Evolutionary conservation across 2,888 invertebrate species (phyloP).

Genomic region (Chrysolina americana): DNA sequence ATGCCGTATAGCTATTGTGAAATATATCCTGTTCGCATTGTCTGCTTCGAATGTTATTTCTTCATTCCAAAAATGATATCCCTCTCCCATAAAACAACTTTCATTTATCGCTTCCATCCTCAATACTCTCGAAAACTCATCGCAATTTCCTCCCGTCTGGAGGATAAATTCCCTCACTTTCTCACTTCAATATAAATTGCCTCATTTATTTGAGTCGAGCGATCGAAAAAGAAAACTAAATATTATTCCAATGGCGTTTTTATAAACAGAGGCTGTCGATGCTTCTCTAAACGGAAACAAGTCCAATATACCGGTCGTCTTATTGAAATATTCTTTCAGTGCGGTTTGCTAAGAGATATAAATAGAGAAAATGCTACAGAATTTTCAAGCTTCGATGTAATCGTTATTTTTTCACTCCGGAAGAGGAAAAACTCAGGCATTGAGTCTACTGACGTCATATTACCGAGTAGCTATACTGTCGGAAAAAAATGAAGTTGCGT

Average conservation of each 20-base stretch:
- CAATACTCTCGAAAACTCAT: slow-evolving; percentile 16
- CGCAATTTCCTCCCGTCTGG: slow-evolving; percentile 12
- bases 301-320: neutral
- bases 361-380: neutral
- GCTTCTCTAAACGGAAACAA: neutral
- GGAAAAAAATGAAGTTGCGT: too few species aligned
- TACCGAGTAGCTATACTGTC: too few species aligned
- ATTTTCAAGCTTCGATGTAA: too few species aligned
- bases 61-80: slow-evolving; percentile 10
- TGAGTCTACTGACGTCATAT: too few species aligned
- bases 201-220: slow-evolving; percentile 11
- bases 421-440: too few species aligned
- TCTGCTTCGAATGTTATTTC: slow-evolving; percentile 2
- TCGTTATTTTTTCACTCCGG: too few species aligned
- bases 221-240: slow-evolving; percentile 9
- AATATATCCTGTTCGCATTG: neutral
- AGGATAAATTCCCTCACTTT: slow-evolving; percentile 6
- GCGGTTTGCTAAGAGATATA: neutral
- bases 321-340: neutral
- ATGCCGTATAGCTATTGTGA: neutral
- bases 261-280: neutral
- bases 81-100: slow-evolving; percentile 9
- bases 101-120: slow-evolving; percentile 3
- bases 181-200: slow-evolving; percentile 10
- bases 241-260: slow-evolving; percentile 7